Conservation (phyloP, 2,888 invertebrate species). For the Muscina levida region DNA sequence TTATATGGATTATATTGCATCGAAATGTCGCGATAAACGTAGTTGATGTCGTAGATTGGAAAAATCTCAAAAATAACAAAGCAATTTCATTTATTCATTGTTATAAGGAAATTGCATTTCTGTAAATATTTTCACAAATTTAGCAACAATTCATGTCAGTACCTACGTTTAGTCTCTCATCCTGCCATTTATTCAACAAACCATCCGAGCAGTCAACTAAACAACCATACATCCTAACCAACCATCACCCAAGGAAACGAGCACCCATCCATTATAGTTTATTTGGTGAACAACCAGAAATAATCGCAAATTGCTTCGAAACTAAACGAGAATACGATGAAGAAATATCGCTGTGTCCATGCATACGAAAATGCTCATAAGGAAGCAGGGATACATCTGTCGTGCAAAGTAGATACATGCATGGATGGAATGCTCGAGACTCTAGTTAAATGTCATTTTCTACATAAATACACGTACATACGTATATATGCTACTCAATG, state of each 20-base stretch:
- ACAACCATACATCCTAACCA: slow-evolving; percentile 12
- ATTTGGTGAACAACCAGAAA: slow-evolving; percentile 55
- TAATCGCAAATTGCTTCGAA: slow-evolving; percentile 62
- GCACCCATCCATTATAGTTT: slow-evolving; percentile 16
- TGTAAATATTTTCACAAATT: not conserved
- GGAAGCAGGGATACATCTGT: slow-evolving; percentile 49
- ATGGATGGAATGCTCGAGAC: slow-evolving; percentile 31
- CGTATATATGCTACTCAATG: slow-evolving; percentile 36
- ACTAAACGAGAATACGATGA: slow-evolving; percentile 62
- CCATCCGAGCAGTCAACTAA: slow-evolving; percentile 22
- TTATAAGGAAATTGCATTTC: slow-evolving; percentile 33
- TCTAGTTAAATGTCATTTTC: slow-evolving; percentile 48
- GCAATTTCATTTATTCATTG: slow-evolving; percentile 11
- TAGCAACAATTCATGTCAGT: slow-evolving; percentile 46
- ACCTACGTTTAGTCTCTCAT: slow-evolving; percentile 35
- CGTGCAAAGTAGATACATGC: slow-evolving; percentile 4
- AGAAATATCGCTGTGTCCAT: slow-evolving; percentile 60
- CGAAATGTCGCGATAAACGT: not conserved
- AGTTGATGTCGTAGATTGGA: not conserved
- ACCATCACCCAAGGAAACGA: too few relatives aligned
- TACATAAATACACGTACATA: slow-evolving; percentile 30
- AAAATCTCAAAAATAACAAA: not conserved
- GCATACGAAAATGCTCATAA: slow-evolving; percentile 37
- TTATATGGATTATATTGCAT: not conserved
- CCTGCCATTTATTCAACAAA: not conserved